Conservation (phyloP, 2,888 invertebrate genomes). For the Myopa testacea region DNA sequence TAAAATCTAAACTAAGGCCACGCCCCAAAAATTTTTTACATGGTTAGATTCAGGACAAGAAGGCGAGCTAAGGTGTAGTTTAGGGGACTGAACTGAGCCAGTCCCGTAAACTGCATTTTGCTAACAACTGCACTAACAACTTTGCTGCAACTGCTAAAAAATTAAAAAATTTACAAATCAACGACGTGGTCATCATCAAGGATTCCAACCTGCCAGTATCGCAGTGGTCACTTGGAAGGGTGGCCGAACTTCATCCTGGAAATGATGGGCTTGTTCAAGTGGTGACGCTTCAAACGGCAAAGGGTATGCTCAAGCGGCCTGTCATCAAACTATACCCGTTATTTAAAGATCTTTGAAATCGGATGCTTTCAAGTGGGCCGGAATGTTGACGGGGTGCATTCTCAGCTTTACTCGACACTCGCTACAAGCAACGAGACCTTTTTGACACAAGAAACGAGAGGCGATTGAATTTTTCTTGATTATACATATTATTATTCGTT, state of each 20-base stretch:
- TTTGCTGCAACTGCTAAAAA: too few species aligned
- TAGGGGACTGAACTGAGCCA: too few species aligned
- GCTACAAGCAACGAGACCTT: background rate
- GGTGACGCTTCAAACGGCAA: slow-evolving; percentile 9
- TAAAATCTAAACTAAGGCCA: too few species aligned
- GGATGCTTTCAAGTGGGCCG: slow-evolving; percentile 5
- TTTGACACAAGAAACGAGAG: too few species aligned
- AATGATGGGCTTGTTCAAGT: slow-evolving; percentile 7
- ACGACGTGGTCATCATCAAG: slow-evolving; percentile 10
- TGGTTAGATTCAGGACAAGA: too few species aligned
- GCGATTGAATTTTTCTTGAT: too few species aligned
- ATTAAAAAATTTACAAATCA: slow-evolving; percentile 14
- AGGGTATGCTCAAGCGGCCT: slow-evolving; percentile 2
- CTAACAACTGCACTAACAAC: too few species aligned
- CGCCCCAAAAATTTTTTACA: too few species aligned
- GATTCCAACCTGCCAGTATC: slow-evolving; percentile 30
- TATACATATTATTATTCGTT: too few species aligned
- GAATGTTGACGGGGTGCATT: background rate
- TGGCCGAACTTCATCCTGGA: slow-evolving; percentile 12
- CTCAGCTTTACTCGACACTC: background rate
- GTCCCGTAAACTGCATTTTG: too few species aligned
- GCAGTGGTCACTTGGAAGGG: slow-evolving; percentile 45
- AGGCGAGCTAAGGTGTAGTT: too few species aligned
- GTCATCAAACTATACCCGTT: slow-evolving; percentile 12
- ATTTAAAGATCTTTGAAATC: slow-evolving; percentile 12